These are phyloP conservation scores for Picathartes gymnocephalus DNA, from an alignment of 2,113 vertebrate genomes.

Conservation along the genomic window DNA sequence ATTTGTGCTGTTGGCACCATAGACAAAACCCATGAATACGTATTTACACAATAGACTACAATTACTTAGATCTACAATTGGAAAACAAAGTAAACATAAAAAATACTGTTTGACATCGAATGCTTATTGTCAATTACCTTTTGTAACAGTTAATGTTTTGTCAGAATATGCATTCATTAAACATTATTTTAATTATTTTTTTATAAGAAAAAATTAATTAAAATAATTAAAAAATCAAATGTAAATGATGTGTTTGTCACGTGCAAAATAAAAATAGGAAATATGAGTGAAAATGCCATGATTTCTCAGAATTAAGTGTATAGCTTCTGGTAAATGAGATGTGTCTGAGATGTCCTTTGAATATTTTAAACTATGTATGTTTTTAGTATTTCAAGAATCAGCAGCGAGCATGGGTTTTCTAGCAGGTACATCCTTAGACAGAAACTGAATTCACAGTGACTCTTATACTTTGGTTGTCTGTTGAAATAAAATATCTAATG, in stretches of 20 bases:
- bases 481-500: neutral
- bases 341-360: neutral
- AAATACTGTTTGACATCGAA: neutral
- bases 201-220: neutral
- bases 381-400: neutral
- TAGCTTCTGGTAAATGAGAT: neutral
- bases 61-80: neutral
- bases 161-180: neutral
- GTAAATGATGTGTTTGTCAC: neutral
- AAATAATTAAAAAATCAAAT: neutral
- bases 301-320: neutral
- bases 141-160: neutral
- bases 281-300: neutral
- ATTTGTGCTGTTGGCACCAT: neutral
- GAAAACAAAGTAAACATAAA: slow-evolving; percentile 5
- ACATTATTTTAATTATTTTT: neutral
- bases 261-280: neutral
- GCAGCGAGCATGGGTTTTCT: neutral
- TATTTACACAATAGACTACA: neutral
- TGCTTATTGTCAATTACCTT: neutral
- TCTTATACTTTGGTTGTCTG: neutral
- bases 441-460: neutral
- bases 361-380: neutral
- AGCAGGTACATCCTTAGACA: neutral
- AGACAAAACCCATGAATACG: neutral